These are phyloP conservation scores for Hystrix cristata DNA, from an alignment of 2,113 vertebrate genomes.

Conservation along the genomic window DNA sequence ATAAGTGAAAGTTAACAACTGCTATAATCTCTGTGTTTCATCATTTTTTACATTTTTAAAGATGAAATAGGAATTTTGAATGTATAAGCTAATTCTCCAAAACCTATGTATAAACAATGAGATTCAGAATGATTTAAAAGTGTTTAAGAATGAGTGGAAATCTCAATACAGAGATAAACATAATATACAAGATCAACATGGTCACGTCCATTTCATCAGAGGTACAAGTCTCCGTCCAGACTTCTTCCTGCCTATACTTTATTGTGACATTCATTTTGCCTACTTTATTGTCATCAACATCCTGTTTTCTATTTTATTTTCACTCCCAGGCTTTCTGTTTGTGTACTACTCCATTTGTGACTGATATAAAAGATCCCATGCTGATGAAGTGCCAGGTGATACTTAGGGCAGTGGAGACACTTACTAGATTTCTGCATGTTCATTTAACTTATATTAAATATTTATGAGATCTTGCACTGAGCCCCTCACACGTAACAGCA, in stretches of 20 bases:
- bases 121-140: conserved; percentile 18
- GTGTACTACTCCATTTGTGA: not conserved
- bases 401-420: not conserved
- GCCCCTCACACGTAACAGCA: not conserved
- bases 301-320: not conserved
- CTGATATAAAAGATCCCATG: not conserved
- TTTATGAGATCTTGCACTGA: not conserved
- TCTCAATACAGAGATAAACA: conserved; percentile 30
- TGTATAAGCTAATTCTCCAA: conserved; percentile 10
- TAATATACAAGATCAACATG: not conserved
- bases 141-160: not conserved
- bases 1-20: not conserved
- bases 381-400: not conserved
- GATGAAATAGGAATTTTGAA: not conserved
- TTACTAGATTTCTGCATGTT: not conserved
- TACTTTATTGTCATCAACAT: not conserved
- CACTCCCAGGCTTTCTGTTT: not conserved
- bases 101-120: not conserved
- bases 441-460: conserved; percentile 56
- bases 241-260: not conserved
- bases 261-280: not conserved
- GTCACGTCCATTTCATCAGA: not conserved
- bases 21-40: conserved; percentile 18
- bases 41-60: conserved; percentile 40
- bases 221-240: not conserved